Conservation (phyloP, 2,113 vertebrate genomes). For the Siphamia tubifer region DNA sequence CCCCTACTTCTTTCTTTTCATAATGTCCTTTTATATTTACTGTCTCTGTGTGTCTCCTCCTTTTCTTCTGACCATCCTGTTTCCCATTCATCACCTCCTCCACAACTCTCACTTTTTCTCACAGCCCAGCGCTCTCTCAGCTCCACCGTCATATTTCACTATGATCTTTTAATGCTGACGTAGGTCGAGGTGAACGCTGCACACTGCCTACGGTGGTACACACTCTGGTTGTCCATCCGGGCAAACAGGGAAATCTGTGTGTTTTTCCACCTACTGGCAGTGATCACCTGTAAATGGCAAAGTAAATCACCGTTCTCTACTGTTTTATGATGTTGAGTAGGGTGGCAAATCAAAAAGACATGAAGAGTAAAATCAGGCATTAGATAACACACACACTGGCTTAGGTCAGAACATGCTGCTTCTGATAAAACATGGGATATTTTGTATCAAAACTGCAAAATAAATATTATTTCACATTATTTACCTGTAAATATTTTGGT, state of each 20-base stretch:
- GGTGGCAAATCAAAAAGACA: neutral
- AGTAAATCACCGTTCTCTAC: slow-evolving; percentile 33
- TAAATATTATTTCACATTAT: too few relatives aligned
- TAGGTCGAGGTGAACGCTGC: neutral
- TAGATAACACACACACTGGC: neutral
- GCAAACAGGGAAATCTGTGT: slow-evolving; percentile 20
- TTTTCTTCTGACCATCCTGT: neutral
- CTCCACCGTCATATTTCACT: slow-evolving; percentile 33
- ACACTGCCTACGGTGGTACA: neutral
- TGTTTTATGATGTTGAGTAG: slow-evolving; percentile 15
- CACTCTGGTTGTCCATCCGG: slow-evolving; percentile 12
- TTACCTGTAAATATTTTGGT: too few relatives aligned
- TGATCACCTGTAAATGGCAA: slow-evolving; percentile 28
- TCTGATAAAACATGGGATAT: neutral
- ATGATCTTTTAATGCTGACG: neutral
- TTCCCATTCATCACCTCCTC: slow-evolving; percentile 1
- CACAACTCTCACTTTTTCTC: neutral
- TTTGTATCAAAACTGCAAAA: too few relatives aligned
- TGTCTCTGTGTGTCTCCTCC: neutral
- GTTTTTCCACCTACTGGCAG: slow-evolving; percentile 4
- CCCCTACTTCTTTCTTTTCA: neutral
- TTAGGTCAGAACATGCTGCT: neutral
- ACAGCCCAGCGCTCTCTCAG: neutral
- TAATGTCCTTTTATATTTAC: neutral
- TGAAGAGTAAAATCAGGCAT: neutral